Conservation (phyloP, 2,113 vertebrate genomes). For the Cryptotis parvus region DNA sequence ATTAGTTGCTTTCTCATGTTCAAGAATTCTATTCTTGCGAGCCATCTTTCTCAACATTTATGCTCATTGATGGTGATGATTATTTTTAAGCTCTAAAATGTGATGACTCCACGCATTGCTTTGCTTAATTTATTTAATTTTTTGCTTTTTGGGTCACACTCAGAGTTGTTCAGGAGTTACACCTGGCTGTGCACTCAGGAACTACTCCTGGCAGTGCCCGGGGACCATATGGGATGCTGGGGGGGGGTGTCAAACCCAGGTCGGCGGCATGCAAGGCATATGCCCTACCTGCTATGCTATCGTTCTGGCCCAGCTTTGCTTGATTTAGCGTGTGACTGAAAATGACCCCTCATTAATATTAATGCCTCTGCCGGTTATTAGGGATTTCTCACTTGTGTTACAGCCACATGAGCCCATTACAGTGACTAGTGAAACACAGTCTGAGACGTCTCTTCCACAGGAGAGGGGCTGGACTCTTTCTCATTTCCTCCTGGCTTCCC, state of each 20-base stretch:
- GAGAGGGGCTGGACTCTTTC: neutral
- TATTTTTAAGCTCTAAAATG: neutral
- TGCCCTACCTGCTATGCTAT: too few relatives aligned
- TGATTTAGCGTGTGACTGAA: conserved; percentile 8
- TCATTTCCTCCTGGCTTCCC: neutral
- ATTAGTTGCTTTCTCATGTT: conserved; percentile 1
- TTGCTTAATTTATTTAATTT: too few relatives aligned
- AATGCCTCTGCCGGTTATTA: neutral
- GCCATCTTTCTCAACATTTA: neutral
- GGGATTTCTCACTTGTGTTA: neutral
- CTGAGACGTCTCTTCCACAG: neutral
- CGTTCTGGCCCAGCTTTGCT: too few relatives aligned
- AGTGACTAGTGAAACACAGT: neutral
- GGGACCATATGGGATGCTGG: too few relatives aligned
- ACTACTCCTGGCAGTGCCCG: too few relatives aligned
- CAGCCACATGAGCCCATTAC: neutral
- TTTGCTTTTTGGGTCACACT: too few relatives aligned
- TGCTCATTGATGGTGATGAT: conserved; percentile 1
- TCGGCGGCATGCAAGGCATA: too few relatives aligned
- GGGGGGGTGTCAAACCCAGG: too few relatives aligned
- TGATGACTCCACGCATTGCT: neutral
- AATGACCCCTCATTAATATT: neutral
- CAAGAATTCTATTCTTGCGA: neutral
- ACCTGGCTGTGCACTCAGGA: too few relatives aligned
- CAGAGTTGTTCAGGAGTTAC: too few relatives aligned